A percentile compares a stretch with the other conserved stretches of the same genome.
Conservation (phyloP, 2,113 vertebrate genomes). For the Xyrauchen texanus region DNA sequence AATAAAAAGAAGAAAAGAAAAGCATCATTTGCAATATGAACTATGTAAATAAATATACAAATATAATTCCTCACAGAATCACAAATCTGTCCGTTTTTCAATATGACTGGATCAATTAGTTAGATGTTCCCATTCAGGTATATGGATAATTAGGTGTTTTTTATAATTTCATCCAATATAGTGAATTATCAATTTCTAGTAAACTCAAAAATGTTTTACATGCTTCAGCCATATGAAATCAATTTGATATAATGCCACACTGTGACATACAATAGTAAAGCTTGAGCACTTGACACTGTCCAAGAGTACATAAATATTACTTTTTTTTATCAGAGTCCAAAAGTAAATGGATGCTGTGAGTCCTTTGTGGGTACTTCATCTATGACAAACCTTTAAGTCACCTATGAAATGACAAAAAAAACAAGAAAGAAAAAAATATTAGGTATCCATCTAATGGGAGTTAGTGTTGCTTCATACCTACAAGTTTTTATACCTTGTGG, state of each 20-base stretch:
- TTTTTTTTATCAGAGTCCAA: background rate
- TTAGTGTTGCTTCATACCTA: background rate
- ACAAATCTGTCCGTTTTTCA: background rate
- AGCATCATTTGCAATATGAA: background rate
- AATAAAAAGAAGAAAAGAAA: background rate
- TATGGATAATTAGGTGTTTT: background rate
- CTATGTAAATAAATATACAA: background rate
- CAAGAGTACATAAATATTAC: slow-evolving; percentile 31
- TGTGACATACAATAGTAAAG: background rate
- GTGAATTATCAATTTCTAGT: background rate
- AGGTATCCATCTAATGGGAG: background rate
- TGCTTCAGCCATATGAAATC: background rate
- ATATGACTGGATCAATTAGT: background rate
- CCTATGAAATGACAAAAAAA: slow-evolving; percentile 7
- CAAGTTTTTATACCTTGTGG: slow-evolving; percentile 79
- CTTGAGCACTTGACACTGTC: background rate
- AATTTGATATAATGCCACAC: background rate
- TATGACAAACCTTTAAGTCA: slow-evolving; percentile 22
- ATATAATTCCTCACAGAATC: background rate
- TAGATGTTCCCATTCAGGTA: background rate
- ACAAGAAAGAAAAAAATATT: background rate
- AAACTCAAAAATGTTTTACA: background rate
- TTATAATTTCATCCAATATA: background rate
- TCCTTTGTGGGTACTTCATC: background rate
- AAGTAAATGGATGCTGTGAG: background rate